These are phyloP conservation scores for Falco punctatus DNA, from an alignment of 2,113 vertebrate species.

Conservation along the genomic window DNA sequence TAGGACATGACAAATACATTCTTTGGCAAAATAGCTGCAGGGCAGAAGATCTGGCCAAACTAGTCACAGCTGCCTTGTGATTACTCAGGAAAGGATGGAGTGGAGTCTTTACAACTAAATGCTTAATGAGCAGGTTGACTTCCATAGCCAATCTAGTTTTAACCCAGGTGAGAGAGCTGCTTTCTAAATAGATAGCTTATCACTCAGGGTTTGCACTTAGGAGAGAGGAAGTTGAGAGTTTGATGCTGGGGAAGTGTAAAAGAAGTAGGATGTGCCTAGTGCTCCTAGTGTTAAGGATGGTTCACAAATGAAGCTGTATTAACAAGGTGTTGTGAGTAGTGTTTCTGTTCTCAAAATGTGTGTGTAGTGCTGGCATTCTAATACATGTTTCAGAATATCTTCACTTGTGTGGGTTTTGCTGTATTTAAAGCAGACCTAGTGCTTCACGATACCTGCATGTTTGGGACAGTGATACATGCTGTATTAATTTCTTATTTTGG, in stretches of 20 bases:
- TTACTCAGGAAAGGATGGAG: neutral
- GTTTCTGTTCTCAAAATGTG: fast-evolving
- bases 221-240: neutral
- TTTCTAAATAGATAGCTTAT: fast-evolving
- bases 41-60: neutral
- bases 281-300: neutral
- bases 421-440: neutral
- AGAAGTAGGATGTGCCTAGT: neutral
- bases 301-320: neutral
- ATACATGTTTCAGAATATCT: neutral
- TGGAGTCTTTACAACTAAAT: neutral
- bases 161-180: neutral
- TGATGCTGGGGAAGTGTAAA: fast-evolving
- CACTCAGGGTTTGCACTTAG: neutral
- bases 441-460: neutral
- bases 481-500: neutral
- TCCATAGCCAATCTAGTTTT: fast-evolving
- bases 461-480: neutral
- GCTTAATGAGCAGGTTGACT: neutral
- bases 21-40: neutral
- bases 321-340: neutral
- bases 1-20: neutral
- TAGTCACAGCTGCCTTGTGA: neutral
- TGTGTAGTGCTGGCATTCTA: neutral
- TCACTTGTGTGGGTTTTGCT: neutral